A percentile compares a stretch with the other conserved stretches of the same genome.
Evolutionary conservation across 2,888 invertebrate species (phyloP).

Genomic region (Anorthoa munda): DNA sequence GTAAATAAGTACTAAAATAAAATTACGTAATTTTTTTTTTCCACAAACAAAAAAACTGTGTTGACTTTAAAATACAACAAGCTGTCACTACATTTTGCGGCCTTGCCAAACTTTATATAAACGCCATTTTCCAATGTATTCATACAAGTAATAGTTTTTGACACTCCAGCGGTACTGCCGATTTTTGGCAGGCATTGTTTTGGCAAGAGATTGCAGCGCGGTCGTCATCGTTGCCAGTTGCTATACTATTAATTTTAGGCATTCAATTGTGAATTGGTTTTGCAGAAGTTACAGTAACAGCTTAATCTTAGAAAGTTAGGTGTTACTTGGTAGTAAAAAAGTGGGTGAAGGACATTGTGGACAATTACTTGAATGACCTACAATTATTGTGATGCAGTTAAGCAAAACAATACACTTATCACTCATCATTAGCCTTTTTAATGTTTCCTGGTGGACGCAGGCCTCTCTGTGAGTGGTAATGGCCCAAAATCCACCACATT

Average conservation of each 20-base stretch:
- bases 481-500: too few species aligned
- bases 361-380: too few species aligned
- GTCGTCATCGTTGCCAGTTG: conserved; percentile 24
- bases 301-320: background rate
- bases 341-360: background rate
- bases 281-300: background rate
- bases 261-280: conserved; percentile 8
- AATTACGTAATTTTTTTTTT: background rate
- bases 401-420: too few species aligned
- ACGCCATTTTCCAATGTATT: conserved; percentile 45
- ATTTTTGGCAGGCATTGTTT: conserved; percentile 49
- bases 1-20: background rate
- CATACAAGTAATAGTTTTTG: conserved; percentile 49
- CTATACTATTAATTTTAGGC: conserved; percentile 15
- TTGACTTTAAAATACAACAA: conserved; percentile 3
- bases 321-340: background rate
- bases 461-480: too few species aligned
- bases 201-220: conserved; percentile 34
- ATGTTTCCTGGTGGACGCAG: too few species aligned
- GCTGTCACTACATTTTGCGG: conserved; percentile 2
- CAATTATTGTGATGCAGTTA: too few species aligned
- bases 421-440: too few species aligned
- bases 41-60: background rate
- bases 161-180: conserved; percentile 8
- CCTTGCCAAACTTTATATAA: conserved; percentile 37